Evolutionary conservation across 2,797 vertebrate species (phyloP).

Genomic region (Mormyrus hasselquistii): DNA sequence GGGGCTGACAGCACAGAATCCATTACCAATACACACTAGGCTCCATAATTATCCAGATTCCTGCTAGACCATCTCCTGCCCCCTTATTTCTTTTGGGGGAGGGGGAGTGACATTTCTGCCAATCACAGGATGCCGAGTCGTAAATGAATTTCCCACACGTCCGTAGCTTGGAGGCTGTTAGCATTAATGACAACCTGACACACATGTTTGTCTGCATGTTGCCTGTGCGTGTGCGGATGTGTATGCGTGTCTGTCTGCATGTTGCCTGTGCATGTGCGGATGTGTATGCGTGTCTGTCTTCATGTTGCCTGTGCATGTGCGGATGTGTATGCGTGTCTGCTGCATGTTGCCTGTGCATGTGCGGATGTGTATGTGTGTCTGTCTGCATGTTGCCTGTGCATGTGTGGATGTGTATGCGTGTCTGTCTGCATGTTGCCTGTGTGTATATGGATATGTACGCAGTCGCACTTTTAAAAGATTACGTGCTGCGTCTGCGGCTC

Average conservation of each 20-base stretch:
- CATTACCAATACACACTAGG: slow-evolving; percentile 21
- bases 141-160: not conserved
- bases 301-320: not conserved
- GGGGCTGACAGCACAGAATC: slow-evolving; percentile 16
- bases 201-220: too few relatives aligned
- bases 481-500: not conserved
- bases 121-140: not conserved
- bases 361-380: not conserved
- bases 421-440: not conserved
- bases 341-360: not conserved
- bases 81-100: slow-evolving; percentile 11
- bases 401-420: too few relatives aligned
- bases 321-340: too few relatives aligned
- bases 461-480: not conserved
- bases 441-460: not conserved
- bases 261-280: not conserved
- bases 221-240: too few relatives aligned
- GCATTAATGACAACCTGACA: not conserved
- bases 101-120: not conserved
- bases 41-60: slow-evolving; percentile 22
- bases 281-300: not conserved
- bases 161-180: not conserved
- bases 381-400: too few relatives aligned
- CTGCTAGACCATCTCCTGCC: slow-evolving; percentile 10
- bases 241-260: too few relatives aligned